phyloP scores from a whole-genome alignment of 1,140 invertebrate species.

The Drosophila carrolli region DNA sequence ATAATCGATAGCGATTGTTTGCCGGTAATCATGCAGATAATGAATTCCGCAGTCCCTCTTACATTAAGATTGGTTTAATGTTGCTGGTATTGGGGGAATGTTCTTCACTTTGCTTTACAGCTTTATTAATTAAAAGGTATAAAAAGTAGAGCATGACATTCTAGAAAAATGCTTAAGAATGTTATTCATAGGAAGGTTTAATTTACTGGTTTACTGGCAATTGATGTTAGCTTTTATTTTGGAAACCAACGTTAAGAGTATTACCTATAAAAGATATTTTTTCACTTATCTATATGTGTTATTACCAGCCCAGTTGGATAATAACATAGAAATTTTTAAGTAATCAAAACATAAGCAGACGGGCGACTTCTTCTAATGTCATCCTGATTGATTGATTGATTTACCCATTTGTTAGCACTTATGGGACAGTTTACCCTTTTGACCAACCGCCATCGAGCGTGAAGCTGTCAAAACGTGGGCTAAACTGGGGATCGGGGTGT shows the following conservation, averaged over 20 bases:
- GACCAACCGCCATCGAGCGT: conserved; percentile 27
- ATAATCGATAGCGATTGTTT: conserved; percentile 1
- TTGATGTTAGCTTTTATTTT: no score
- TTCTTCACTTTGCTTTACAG: no score
- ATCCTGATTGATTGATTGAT: conserved; percentile 21
- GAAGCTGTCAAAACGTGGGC: conserved; percentile 35
- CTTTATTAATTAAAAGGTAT: no score
- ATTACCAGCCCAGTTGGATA: not conserved
- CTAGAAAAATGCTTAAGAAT: no score
- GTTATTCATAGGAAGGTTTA: no score
- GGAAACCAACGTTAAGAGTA: no score
- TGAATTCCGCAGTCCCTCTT: not conserved
- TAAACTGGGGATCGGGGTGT: not conserved
- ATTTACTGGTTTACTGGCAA: no score
- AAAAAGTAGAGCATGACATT: no score
- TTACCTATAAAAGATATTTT: no score
- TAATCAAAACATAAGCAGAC: not conserved
- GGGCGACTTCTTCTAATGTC: not conserved
- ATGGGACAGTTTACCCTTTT: conserved; percentile 9
- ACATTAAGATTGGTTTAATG: not conserved
- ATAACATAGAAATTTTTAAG: no score
- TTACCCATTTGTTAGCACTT: conserved; percentile 12
- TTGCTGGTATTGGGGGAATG: not conserved
- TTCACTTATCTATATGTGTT: not conserved
- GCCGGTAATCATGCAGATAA: conserved; percentile 2